Base-by-base conservation (phyloP, 2,888 invertebrate species). In the Amiota minor region DNA sequence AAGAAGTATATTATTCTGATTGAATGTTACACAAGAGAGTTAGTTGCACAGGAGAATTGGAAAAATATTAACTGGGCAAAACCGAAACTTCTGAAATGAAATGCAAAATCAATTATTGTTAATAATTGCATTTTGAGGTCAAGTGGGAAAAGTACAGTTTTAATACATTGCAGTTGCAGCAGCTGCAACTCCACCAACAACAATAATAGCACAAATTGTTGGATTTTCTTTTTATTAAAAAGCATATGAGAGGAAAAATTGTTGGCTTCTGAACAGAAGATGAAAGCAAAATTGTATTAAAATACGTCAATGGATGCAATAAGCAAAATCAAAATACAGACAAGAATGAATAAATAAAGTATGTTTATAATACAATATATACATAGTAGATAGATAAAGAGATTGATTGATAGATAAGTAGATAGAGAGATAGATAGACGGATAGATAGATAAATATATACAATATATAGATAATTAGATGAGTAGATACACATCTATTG, bases 111-210 rank as follows among this genome's bases (percentile, higher is more conserved):
- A 18, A 59, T 59, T 59, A 20, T 59, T 59, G 59, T 59, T 59
- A 59, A 8, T 59, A 59, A 59, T 59, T 59, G 16, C 59, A 16
- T 59, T 59, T 59, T 59, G 59, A 59, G 59, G 59, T 59, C 59
- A 59, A 59, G 59, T 59, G 20, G 9, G 59, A 16, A 20, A 59
- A 59, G 20, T 10, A 18, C 18, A 16, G 11, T 20, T 59, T 59
- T 18, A 59, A 59, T 35, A 35, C 6, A 35, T 35, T 3, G 35
- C 35, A 35, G 6, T 35, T 35, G 35, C 35, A 35, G 35, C 35
- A 35, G 35, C 35, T 35, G 35, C 35, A 35, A 35, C 35, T 0
- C 18, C 18, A 18, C 16, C 59, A 59, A 59, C 59, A 59, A 20
- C 23, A 16, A 20, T 20, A 18, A 20, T 9, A 10, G 18, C 55